Percentiles rank a stretch among this genome's conserved stretches.
Evolutionary conservation across 2,113 vertebrate species (phyloP).

Genomic region (Alouatta palliata): DNA sequence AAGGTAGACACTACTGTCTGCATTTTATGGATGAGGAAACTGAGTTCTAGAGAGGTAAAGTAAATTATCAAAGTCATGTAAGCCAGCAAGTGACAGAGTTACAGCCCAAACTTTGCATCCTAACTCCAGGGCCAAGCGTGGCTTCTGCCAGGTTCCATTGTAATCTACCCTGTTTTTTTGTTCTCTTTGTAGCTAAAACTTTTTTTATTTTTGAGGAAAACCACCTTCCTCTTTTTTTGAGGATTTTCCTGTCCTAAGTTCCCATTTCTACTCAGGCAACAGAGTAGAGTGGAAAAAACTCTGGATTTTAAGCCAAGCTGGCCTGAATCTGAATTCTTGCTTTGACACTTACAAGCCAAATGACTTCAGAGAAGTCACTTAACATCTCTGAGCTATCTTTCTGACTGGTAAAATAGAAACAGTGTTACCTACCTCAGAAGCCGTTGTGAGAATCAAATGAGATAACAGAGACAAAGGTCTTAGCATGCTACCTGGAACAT

Average conservation of each 20-base stretch:
- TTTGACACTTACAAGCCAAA: background rate
- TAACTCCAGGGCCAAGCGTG: background rate
- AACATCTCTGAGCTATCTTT: slow-evolving; percentile 48
- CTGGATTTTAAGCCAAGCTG: slow-evolving; percentile 44
- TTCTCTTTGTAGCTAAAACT: slow-evolving; percentile 45
- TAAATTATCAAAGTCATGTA: slow-evolving; percentile 37
- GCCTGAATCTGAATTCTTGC: background rate
- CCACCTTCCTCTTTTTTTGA: background rate
- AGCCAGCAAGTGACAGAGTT: background rate
- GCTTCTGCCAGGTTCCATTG: background rate
- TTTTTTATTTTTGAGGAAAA: background rate
- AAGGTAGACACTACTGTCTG: background rate
- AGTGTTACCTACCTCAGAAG: background rate
- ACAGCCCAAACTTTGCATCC: slow-evolving; percentile 23
- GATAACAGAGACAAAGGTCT: background rate
- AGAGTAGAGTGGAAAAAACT: slow-evolving; percentile 40
- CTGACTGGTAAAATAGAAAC: slow-evolving; percentile 26
- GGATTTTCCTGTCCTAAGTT: slow-evolving; percentile 15
- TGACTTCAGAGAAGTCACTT: slow-evolving; percentile 42
- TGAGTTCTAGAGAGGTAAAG: slow-evolving; percentile 13
- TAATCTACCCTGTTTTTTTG: slow-evolving; percentile 46
- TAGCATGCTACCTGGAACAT: background rate
- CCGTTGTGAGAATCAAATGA: slow-evolving; percentile 28
- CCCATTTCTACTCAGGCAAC: slow-evolving; percentile 41
- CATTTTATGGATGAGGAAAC: slow-evolving; percentile 42